Percentiles rank a stretch among this genome's conserved stretches.
These are phyloP conservation scores for Hydrophis major DNA, from an alignment of 2,797 vertebrate genomes.

Conservation along the genomic window DNA sequence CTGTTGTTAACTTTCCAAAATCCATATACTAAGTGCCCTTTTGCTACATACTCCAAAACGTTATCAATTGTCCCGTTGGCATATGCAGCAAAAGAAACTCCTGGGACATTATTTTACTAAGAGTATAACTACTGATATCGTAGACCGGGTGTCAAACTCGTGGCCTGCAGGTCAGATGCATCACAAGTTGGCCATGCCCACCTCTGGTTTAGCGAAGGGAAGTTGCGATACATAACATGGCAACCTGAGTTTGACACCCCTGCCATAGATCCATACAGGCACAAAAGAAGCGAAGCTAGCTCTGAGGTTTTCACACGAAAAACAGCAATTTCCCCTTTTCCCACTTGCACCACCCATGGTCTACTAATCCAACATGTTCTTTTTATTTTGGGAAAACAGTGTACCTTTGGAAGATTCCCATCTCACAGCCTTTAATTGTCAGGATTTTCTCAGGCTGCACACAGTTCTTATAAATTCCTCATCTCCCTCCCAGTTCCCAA, in stretches of 20 bases:
- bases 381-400: neutral
- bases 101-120: too few species aligned
- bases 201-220: too few species aligned
- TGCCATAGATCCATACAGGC: neutral
- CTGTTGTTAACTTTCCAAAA: neutral
- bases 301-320: neutral
- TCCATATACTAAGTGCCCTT: neutral
- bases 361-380: neutral
- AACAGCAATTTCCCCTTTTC: neutral
- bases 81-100: too few species aligned
- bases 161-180: too few species aligned
- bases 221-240: too few species aligned
- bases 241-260: too few species aligned
- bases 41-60: too few species aligned
- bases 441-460: neutral
- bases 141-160: too few species aligned
- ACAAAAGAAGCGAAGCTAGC: neutral
- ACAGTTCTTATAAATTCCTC: neutral
- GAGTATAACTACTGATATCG: neutral
- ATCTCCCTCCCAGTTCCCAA: neutral
- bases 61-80: too few species aligned
- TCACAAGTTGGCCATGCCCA: too few species aligned
- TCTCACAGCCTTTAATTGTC: neutral
- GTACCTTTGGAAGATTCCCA: neutral
- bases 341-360: neutral